Conservation (phyloP, 2,797 vertebrate genomes). For the Epinephelus malabaricus region DNA sequence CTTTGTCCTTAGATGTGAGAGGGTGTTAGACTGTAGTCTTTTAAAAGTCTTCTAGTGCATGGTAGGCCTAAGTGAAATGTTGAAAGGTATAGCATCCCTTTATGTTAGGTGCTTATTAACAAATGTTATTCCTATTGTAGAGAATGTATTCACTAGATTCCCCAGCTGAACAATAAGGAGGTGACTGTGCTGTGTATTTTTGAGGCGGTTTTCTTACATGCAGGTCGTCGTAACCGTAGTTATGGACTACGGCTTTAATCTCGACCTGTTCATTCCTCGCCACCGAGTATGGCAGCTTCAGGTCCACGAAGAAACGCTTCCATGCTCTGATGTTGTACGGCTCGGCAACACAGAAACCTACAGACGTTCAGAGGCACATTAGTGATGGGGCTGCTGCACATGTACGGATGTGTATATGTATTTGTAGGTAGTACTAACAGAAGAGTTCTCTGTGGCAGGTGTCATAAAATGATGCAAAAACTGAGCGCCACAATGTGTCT, state of each 20-base stretch:
- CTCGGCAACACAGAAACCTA: slow-evolving; percentile 87
- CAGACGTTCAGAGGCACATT: not conserved
- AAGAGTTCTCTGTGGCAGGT: no score
- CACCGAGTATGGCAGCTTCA: slow-evolving; percentile 85
- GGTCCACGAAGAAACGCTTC: slow-evolving; percentile 85
- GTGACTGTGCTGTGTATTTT: not conserved
- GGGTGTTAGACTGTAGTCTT: no score
- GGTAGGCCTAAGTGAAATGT: not conserved
- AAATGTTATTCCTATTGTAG: not conserved
- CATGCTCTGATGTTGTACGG: slow-evolving; percentile 78
- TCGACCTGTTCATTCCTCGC: slow-evolving; percentile 85
- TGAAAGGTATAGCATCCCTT: not conserved
- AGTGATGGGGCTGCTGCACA: not conserved
- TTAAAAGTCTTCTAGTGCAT: no score
- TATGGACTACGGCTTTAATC: slow-evolving; percentile 86
- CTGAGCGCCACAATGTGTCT: not conserved
- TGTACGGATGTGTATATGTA: not conserved
- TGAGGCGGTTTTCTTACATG: slow-evolving; percentile 63
- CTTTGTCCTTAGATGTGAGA: no score
- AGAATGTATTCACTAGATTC: not conserved
- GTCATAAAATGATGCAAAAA: no score
- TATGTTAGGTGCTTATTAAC: not conserved
- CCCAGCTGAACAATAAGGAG: not conserved
- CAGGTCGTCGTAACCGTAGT: slow-evolving; percentile 70
- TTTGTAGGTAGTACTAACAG: not conserved